Base-by-base conservation (phyloP, 2,113 vertebrate species). In the Rana temporaria region DNA sequence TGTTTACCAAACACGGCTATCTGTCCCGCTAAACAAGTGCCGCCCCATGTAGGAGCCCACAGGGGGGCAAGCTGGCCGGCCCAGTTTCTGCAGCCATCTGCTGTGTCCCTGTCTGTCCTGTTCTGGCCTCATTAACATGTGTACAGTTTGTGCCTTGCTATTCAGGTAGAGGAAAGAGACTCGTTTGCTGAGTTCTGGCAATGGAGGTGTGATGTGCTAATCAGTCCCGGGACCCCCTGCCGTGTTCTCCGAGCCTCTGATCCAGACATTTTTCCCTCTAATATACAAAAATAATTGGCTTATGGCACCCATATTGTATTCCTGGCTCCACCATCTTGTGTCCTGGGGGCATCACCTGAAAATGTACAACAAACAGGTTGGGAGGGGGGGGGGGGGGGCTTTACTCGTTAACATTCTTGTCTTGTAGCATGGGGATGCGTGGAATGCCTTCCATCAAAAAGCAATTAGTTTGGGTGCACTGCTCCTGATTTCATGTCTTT, bases 71-170 rank as follows among this genome's bases (percentile, higher is more conserved):
- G 48, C 32, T 5, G 20, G 53, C 12, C 59, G 17, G 34, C 56
- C 52, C 18, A 6, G 6, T 60, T 79, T 68, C 42, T 73, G 24
- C 26, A 79, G 56, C 20, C 70, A 73, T 73, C 53, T 73, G 22
- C 24, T 2, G 19, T 56, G 30, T 74, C 56, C 26, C 34, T 38
- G 42, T 1, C 17, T 6, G 20, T 19, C 56, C 64, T 68, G 53
- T 55, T 7, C 79, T 14, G 55, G 56, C 15, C 16, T 83, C 68
- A 26, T 85, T 85, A 79, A 6, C 84, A 64, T 79, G 22, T 79
- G 75, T 74, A 85, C 60, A 42, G 80, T 1, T 2, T 4, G 17
- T 16, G 38, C 48, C 1, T 24, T 9, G 53, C 71, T 59, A 59
- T 59, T 67, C 42, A 67, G 48, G 14, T 6, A 42, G 32, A 79